These are phyloP conservation scores for Stigmatopora nigra DNA, from an alignment of 2,113 vertebrate species.

Conservation along the genomic window DNA sequence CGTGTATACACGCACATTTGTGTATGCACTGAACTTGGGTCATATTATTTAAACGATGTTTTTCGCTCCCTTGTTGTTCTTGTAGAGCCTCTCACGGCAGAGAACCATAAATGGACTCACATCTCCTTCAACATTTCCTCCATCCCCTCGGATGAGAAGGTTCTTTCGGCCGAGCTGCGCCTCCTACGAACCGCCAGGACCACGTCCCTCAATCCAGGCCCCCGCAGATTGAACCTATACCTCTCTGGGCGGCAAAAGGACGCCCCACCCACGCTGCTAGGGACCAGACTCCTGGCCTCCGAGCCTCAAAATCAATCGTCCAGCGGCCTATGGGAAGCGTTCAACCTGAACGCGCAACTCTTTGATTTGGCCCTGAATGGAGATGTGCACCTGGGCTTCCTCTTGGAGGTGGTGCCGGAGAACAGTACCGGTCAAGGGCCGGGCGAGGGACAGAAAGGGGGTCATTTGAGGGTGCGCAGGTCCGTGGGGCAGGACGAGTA, in stretches of 20 bases:
- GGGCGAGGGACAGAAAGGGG: constrained; percentile 25
- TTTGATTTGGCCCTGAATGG: constrained; percentile 42
- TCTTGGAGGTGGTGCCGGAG: constrained; percentile 62
- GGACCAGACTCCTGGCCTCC: constrained; percentile 55
- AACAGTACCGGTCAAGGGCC: constrained; percentile 42
- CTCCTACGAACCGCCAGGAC: constrained; percentile 46
- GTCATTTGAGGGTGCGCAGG: constrained; percentile 66
- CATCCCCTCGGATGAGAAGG: constrained; percentile 69
- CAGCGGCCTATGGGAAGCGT: constrained; percentile 67
- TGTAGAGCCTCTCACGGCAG: constrained; percentile 24
- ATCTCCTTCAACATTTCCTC: constrained; percentile 75
- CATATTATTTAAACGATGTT: not conserved
- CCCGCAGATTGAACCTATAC: constrained; percentile 66
- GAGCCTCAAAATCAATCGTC: constrained; percentile 16
- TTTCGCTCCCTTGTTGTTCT: constrained; percentile 1
- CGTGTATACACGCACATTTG: not conserved
- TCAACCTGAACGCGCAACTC: constrained; percentile 61
- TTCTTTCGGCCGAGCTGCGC: constrained; percentile 74
- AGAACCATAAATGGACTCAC: constrained; percentile 44
- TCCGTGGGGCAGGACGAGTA: constrained; percentile 67
- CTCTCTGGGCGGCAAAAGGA: constrained; percentile 43
- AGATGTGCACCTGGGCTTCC: constrained; percentile 57
- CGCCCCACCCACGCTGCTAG: constrained; percentile 54
- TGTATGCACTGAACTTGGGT: too few species aligned
- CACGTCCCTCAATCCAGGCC: constrained; percentile 25